Conservation (phyloP, 2,113 vertebrate genomes). For the Scomber colias region DNA sequence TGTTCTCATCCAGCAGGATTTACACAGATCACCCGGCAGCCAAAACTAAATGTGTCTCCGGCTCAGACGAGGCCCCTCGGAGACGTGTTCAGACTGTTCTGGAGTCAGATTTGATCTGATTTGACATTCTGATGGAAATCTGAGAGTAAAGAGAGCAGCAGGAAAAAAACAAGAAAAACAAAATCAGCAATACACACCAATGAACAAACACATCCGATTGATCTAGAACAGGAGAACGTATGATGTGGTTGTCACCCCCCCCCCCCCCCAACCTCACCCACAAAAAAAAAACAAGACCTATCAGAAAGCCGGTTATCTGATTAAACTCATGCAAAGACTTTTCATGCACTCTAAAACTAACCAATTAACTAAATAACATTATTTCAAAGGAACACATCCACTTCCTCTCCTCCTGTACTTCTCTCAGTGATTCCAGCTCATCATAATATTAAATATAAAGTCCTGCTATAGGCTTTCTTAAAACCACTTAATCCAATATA, state of each 20-base stretch:
- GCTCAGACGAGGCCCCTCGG: background rate
- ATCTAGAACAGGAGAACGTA: too few relatives aligned
- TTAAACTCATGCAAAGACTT: too few relatives aligned
- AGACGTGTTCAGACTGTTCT: too few relatives aligned
- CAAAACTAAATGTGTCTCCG: background rate
- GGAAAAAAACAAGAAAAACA: too few relatives aligned
- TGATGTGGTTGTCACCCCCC: too few relatives aligned
- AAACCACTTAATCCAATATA: background rate
- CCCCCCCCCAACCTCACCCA: too few relatives aligned
- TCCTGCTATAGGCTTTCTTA: conserved; percentile 77
- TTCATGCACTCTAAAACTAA: too few relatives aligned
- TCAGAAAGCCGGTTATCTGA: too few relatives aligned
- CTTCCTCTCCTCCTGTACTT: background rate
- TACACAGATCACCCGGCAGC: background rate
- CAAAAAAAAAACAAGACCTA: too few relatives aligned
- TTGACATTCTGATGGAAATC: background rate
- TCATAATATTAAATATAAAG: background rate
- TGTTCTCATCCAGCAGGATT: background rate
- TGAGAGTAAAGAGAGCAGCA: background rate
- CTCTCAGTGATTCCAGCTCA: background rate
- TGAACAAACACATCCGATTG: background rate
- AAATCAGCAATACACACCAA: background rate
- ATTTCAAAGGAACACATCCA: too few relatives aligned
- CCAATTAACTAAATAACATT: too few relatives aligned
- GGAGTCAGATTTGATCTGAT: too few relatives aligned